Percentiles rank a stretch among this genome's conserved stretches.
Conservation (phyloP, 37 sponge, comb jelly and placozoan genomes). For the Eunapius fragilis region DNA sequence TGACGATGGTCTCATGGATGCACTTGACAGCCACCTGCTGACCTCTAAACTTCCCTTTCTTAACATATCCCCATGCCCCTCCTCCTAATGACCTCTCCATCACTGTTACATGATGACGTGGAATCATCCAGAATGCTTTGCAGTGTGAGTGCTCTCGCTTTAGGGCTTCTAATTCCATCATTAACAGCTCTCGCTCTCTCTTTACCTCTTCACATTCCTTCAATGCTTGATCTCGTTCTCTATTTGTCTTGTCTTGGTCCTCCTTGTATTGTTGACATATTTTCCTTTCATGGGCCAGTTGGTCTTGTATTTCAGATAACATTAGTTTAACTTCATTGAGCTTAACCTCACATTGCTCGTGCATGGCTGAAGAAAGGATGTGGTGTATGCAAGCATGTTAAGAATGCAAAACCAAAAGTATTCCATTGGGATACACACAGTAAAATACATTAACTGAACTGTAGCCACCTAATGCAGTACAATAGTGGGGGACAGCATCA, state of each 20-base stretch:
- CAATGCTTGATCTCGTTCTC: not conserved
- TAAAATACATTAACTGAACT: no score
- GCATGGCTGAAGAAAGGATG: no score
- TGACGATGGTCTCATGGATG: slow-evolving; percentile 32
- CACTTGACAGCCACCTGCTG: slow-evolving; percentile 50
- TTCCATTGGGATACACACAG: no score
- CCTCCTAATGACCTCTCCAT: slow-evolving; percentile 33
- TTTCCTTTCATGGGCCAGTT: not conserved
- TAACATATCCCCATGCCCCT: slow-evolving; percentile 58
- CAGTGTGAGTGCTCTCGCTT: not conserved
- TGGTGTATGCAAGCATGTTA: no score
- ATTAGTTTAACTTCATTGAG: no score
- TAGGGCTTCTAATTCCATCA: slow-evolving; percentile 1
- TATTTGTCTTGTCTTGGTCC: not conserved
- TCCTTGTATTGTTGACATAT: not conserved
- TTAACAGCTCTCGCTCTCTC: no score
- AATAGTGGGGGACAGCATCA: no score
- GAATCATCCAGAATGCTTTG: slow-evolving; percentile 23
- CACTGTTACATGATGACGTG: slow-evolving; percentile 10
- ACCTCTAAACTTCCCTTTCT: slow-evolving; percentile 37
- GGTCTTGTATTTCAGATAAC: no score
- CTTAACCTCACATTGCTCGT: no score
- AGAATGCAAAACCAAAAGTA: no score
- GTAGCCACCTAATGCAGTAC: no score
- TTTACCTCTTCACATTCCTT: not conserved